Conservation (phyloP, 2,888 invertebrate genomes). For the Nycteola revayana region DNA sequence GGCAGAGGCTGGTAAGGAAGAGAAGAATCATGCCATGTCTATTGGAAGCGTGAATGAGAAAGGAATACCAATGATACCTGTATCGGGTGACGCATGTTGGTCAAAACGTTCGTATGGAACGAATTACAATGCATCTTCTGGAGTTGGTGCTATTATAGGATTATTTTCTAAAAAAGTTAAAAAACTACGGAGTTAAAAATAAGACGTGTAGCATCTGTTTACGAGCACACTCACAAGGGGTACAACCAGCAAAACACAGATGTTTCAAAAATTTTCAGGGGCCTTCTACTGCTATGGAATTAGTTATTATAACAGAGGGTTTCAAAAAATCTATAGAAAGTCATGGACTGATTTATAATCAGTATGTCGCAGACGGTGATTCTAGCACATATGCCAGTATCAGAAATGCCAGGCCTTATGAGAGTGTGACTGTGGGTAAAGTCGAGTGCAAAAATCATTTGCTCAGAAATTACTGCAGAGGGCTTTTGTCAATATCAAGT, state of each 20-base stretch:
- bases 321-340: too few species aligned
- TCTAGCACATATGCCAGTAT: constrained; percentile 1
- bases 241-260: background rate
- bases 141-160: background rate
- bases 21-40: constrained; percentile 1
- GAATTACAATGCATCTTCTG: constrained; percentile 1
- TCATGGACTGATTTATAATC: too few species aligned
- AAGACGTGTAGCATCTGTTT: background rate
- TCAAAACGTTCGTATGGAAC: constrained; percentile 3
- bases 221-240: background rate
- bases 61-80: constrained; percentile 2
- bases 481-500: background rate
- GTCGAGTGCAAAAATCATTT: constrained; percentile 4
- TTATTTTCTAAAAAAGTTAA: background rate
- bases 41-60: constrained; percentile 1
- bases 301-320: too few species aligned
- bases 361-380: too few species aligned
- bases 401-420: constrained; percentile 1
- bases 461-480: constrained; percentile 4
- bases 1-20: constrained; percentile 1
- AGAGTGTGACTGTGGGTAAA: background rate
- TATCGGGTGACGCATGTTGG: too few species aligned
- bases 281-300: constrained; percentile 1
- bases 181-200: background rate
- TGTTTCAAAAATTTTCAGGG: constrained; percentile 1